Evolutionary conservation across 2,113 vertebrate species (phyloP), one percentile per base, ranked within the genome.

Genomic region (Channa maculata): DNA sequence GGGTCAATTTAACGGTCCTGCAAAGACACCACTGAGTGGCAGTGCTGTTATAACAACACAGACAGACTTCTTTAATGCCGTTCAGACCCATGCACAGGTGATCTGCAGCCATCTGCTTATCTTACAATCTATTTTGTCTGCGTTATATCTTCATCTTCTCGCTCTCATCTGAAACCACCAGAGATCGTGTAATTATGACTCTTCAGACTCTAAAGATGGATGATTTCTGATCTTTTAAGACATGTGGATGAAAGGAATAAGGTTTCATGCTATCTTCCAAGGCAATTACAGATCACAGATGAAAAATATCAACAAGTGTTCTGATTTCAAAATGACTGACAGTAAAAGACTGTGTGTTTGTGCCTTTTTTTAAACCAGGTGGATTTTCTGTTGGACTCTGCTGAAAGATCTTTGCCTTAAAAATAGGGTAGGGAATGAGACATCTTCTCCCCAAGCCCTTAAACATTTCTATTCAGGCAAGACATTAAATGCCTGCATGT

Each of bases 371-470:
- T 43, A 55, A 75, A 75, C 62, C 73, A 71, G 63, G 79, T 91
- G 86, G 88, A 87, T 87, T 79, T 88, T 77, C 57, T 72, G 62
- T 91, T 85, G 81, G 89, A 83, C 89, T 93, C 83, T 62, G 71
- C 60, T 79, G 66, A 71, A 90, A 90, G 85, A 93, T 79, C 79
- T 88, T 92, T 93, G 93, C 93, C 94, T 95, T 94, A 94, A 93
- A 91, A 79, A 87, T 77, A 80, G 71, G 71, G 87, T 91, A 85
- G 73, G 82, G 82, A 86, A 80, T 34, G 51, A 83, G 81, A 51
- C 63, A 60, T 78, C 77, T 78, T 74, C 58, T 63, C 48, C 66
- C 50, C 46, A 36, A 38, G 38, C 63, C 72, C 63, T 77, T 24
- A 48, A 70, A 58, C 58, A 51, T 79, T 87, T 82, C 57, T 83